These are phyloP conservation scores for Halocynthia roretzi DNA, from an alignment of 23 tunicate species.

Conservation along the genomic window DNA sequence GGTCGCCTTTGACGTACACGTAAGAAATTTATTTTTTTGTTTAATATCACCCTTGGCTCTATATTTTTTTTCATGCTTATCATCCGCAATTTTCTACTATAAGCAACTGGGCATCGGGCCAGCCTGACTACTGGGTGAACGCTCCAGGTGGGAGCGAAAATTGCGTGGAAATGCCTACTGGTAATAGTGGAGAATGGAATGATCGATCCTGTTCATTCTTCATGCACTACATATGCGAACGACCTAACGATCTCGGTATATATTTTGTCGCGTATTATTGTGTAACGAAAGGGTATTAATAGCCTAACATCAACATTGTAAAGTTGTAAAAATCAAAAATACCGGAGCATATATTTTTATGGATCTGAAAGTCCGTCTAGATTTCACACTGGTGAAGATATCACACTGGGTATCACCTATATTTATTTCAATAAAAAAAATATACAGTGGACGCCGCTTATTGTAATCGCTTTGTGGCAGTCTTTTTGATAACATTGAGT, in stretches of 20 bases:
- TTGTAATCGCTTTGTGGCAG: too few relatives aligned
- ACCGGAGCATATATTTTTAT: too few relatives aligned
- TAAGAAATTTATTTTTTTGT: constrained; percentile 18
- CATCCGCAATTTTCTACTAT: neutral
- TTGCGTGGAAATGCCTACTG: constrained; percentile 41
- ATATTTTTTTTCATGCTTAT: constrained; percentile 4
- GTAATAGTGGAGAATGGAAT: constrained; percentile 71
- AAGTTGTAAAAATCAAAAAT: too few relatives aligned
- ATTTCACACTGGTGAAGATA: neutral
- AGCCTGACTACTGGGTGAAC: constrained; percentile 83
- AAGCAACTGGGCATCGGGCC: constrained; percentile 75
- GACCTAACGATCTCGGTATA: constrained; percentile 43
- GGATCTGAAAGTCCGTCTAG: too few relatives aligned
- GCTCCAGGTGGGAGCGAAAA: constrained; percentile 62
- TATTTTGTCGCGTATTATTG: neutral
- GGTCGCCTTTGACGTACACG: constrained; percentile 31
- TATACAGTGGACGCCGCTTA: too few relatives aligned
- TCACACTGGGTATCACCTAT: neutral
- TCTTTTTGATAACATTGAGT: too few relatives aligned
- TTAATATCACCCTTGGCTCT: neutral
- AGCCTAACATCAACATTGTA: too few relatives aligned
- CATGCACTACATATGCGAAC: constrained; percentile 45
- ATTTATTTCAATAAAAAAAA: neutral
- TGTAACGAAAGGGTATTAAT: too few relatives aligned
- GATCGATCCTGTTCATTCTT: constrained; percentile 42